Base-by-base conservation (phyloP, 2,797 vertebrate genomes). In the Brachyrhaphis roseni region DNA sequence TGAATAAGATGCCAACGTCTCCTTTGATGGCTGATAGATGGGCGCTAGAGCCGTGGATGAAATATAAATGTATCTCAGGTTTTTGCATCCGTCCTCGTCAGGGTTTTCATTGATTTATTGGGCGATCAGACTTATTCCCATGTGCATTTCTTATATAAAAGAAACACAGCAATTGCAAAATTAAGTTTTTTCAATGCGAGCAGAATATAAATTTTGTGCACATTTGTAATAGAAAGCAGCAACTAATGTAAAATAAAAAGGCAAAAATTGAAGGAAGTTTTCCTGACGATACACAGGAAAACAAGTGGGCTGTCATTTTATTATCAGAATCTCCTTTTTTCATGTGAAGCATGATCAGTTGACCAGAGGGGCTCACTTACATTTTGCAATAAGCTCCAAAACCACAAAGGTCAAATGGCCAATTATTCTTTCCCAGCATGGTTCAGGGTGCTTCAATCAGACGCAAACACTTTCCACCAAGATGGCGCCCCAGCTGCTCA, bases 361-460 rank as follows among this genome's bases (percentile, higher is more conserved):
- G 23, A 43, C 26, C 39, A 4, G 39, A 70, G 66, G 2, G 26
- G 10, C 66, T 70, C 39, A 11, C 10, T 26, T 70, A 70, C 23
- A 26, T 43, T n/a, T 70, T 77, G 59, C 76, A 74, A 77, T 72
- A 74, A 16, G 77, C 34, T 83, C 8, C n/a, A 76, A 81, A 86
- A 77, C 51, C 57, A 84, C 77, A 76, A 51, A 88, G 87, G 88
- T 81, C 86, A 87, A 86, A 85, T 15, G 53, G 64, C 36, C 64
- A 73, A 83, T 91, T 74, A 75, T 73, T 82, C 80, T 41, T 70
- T 31, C 75, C 41, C 83, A 84, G 86, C 70, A 51, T 57, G 62
- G 53, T 51, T 76, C 2, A 1, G 2, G 3, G 51, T 0, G 79
- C 72, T 66, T 73, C 46, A 51, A 70, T 80, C 82, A 28, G 74